Evolutionary conservation across 1,140 invertebrate species (phyloP).

Genomic region (Lethocerus indicus): DNA sequence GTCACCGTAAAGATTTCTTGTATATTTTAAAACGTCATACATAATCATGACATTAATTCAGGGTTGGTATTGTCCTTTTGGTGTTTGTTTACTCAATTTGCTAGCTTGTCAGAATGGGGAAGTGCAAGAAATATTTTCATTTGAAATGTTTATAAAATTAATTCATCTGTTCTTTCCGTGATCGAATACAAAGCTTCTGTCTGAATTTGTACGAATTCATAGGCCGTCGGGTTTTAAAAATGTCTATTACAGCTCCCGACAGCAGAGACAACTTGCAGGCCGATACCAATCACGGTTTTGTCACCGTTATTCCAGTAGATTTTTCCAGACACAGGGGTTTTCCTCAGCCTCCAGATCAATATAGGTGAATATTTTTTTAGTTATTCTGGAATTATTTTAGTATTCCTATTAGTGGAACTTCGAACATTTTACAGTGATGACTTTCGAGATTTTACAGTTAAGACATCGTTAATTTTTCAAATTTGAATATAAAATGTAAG

Average conservation of each 20-base stretch:
- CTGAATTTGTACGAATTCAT: too few species aligned
- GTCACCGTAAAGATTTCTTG: too few species aligned
- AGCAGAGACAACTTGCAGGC: conserved; percentile 8
- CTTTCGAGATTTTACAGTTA: not conserved
- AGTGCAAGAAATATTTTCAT: too few species aligned
- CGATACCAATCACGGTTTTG: conserved; percentile 11
- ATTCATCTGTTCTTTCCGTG: too few species aligned
- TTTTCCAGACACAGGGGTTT: conserved; percentile 17
- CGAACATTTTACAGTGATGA: not conserved
- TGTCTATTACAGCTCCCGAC: conserved; percentile 3
- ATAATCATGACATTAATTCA: too few species aligned
- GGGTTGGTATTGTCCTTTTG: too few species aligned
- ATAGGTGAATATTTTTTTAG: conserved; percentile 12
- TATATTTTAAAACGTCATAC: too few species aligned
- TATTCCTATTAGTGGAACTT: not conserved
- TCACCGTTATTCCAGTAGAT: conserved; percentile 20
- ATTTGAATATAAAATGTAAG: not conserved
- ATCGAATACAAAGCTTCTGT: too few species aligned
- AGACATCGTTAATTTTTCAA: not conserved
- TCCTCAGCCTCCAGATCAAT: conserved; percentile 18
- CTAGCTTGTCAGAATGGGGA: too few species aligned
- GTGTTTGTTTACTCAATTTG: too few species aligned
- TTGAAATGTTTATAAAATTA: too few species aligned
- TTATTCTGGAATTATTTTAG: not conserved
- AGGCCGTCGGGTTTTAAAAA: too few species aligned